Base-by-base conservation (phyloP, 2,113 vertebrate species). In the Gopherus flavomarginatus region DNA sequence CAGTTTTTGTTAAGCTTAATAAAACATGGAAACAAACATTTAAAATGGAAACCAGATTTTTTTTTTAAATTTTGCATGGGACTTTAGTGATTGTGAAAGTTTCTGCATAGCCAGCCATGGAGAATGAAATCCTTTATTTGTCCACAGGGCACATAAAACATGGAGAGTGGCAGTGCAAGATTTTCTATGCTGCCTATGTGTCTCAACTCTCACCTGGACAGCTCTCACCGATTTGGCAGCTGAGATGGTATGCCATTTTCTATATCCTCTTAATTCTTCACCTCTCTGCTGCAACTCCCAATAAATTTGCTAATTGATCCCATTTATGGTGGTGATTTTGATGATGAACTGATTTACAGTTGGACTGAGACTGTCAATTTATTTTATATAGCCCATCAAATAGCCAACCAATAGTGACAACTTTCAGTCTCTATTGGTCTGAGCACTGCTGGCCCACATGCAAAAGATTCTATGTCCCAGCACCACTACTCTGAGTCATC, bases 401-500 rank as follows among this genome's bases (percentile, higher is more conserved):
- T 83, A 93, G 72, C 0, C 6, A 79, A 31, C 53, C n/a, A 31
- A 17, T 27, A 35, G 29, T 82, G 42, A 77, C 87, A 91, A 29
- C 78, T 38, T 56, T 65, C 0, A 77, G n/a, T n/a, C 72, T 44
- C 21, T 75, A 0, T 57, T 81, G 86, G 11, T 87, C 87, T 92
- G 31, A 52, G 83, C 94, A 77, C 38, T 54, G 65, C 88, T 95
- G 81, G 93, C 81, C 92, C 56, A 94, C 81, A 81, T 95, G 83
- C 38, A 78, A 62, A 31, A 91, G 31, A 44, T 90, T 95, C 38
- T 94, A 91, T 56, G 54, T 8, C 35, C 65, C 65, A n/a, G 31
- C 44, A 47, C 80, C 38, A 44, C 21, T 89, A 83, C 42, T 89
- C 89, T 95, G 95, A 93, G 84, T 96, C 81, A 94, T 94, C 75